Percentiles rank a stretch among this genome's conserved stretches.
phyloP scores from a whole-genome alignment of 2,888 invertebrate genomes.

The Anthoptus insignis region DNA sequence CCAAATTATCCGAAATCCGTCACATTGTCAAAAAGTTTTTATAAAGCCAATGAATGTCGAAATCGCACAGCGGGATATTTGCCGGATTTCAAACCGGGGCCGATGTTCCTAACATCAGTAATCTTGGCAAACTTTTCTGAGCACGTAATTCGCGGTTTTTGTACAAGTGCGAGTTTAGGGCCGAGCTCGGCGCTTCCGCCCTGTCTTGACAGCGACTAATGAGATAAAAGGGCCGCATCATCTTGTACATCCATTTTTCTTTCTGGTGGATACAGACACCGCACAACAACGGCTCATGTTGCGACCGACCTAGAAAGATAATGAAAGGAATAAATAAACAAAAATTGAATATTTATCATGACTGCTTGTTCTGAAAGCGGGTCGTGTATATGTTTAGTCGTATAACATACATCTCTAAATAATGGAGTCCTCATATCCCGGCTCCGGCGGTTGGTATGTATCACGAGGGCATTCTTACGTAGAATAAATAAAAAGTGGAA shows the following conservation, averaged over 20 bases:
- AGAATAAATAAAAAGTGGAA: no score
- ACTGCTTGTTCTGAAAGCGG: no score
- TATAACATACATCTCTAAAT: no score
- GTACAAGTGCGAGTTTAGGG: background rate
- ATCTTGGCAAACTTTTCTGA: background rate
- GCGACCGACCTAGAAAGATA: background rate
- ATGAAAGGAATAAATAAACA: background rate
- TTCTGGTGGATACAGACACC: background rate
- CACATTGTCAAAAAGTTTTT: no score
- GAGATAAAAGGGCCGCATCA: conserved; percentile 5
- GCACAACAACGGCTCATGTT: background rate
- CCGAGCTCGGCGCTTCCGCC: background rate
- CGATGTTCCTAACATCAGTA: no score
- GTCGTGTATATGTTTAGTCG: no score
- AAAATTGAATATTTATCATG: background rate
- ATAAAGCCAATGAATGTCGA: background rate
- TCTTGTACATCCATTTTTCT: conserved; percentile 4
- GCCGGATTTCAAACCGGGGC: no score
- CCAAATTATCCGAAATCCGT: no score
- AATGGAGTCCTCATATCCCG: no score
- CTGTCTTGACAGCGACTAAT: conserved; percentile 3
- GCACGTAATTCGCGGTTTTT: background rate
- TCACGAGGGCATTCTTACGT: no score
- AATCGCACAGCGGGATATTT: no score
- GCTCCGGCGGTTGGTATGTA: no score